Percentiles rank a stretch among this genome's conserved stretches.
Evolutionary conservation across 1,140 invertebrate species (phyloP).

Genomic region (Procambarus virginalis): DNA sequence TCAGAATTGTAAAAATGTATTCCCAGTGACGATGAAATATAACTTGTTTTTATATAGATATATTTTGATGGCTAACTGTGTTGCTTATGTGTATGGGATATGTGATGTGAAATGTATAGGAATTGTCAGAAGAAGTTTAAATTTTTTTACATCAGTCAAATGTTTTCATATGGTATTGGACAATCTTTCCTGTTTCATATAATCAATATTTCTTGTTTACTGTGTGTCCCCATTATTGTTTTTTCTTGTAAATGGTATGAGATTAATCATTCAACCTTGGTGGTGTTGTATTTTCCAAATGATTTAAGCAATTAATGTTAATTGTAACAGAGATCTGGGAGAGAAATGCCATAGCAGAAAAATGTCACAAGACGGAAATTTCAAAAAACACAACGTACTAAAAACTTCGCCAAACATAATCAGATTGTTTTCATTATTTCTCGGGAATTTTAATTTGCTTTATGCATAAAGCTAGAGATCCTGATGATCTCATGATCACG

Average conservation of each 20-base stretch:
- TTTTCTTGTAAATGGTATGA: slow-evolving; percentile 36
- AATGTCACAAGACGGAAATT: neutral
- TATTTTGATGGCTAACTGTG: slow-evolving; percentile 35
- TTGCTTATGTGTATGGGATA: slow-evolving; percentile 11
- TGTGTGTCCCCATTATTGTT: slow-evolving; percentile 15
- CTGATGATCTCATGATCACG: no score
- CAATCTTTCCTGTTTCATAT: slow-evolving; percentile 32
- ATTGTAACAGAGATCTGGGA: neutral
- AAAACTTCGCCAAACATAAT: neutral
- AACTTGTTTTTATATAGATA: slow-evolving; percentile 17
- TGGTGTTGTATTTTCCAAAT: slow-evolving; percentile 47
- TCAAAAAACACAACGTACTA: neutral
- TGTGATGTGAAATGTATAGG: slow-evolving; percentile 13
- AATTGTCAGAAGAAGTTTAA: neutral
- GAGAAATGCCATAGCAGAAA: neutral
- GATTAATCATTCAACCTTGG: neutral
- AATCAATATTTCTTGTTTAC: slow-evolving; percentile 34
- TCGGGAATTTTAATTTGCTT: neutral
- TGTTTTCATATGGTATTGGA: slow-evolving; percentile 9
- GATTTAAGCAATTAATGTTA: slow-evolving; percentile 16
- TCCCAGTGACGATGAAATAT: slow-evolving; percentile 7
- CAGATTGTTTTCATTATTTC: no score
- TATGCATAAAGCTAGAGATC: neutral
- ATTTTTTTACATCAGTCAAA: slow-evolving; percentile 15
- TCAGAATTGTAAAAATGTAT: neutral